Evolutionary conservation across 2,888 invertebrate species (phyloP), one percentile per base, ranked within the genome.

Genomic region (Lasioglossum villosulum): DNA sequence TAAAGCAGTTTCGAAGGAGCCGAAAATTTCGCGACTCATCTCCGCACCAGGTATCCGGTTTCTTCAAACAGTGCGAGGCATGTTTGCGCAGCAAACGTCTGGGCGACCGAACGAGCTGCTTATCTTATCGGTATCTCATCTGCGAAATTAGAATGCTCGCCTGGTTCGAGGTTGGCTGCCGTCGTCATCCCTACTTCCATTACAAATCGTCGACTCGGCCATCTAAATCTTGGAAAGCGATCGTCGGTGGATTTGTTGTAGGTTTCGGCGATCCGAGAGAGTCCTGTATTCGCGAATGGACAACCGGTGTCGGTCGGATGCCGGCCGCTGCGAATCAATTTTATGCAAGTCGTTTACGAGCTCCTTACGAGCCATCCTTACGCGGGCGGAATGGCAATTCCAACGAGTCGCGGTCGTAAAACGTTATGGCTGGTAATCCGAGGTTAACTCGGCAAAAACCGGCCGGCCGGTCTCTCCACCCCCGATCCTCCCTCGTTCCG

Each of bases 271-370:
- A 6, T 66, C 27, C n/a, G 12, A 63, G 14, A 63, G 14, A 30
- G 19, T 72, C 68, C 83, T 74, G 78, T 80, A 85, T 89, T 80
- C 78, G 34, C 68, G 42, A 80, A 59, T 39, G 75, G 78, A 63
- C 66, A 72, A 68, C 23, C 77, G 48, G 42, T 30, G 70, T 37
- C 73, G 73, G 72, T 73, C 79, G 63, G 86, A 71, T 76, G 81
- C 82, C 84, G 86, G 90, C 84, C 86, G 84, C 81, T 87, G 88
- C 89, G 90, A 92, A 93, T 93, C 90, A 92, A 92, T 92, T 93
- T 93, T 89, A 91, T 90, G 91, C 91, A 88, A 89, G 89, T 90
- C 91, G 89, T 93, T 93, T 91, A 92, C 90, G 91, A 92, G 89
- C 89, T 89, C 87, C 90, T 92, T 92, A 91, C 86, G 90, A 88